phyloP scores from a whole-genome alignment of 1,140 invertebrate genomes.

The Listronotus oregonensis region DNA sequence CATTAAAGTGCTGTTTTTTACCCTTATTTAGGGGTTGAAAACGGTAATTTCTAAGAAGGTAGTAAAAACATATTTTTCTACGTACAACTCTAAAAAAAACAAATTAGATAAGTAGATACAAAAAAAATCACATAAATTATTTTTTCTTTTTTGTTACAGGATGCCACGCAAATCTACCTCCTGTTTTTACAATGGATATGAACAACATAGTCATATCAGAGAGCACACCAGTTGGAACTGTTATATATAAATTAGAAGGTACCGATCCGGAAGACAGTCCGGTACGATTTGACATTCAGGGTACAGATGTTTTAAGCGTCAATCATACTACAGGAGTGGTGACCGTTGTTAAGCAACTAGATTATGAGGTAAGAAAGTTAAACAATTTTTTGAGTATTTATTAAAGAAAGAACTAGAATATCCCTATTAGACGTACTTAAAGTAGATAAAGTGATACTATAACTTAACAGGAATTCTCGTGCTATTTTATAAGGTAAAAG shows the following conservation, averaged over 20 bases:
- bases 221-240: slow-evolving; percentile 74
- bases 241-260: slow-evolving; percentile 77
- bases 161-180: slow-evolving; percentile 64
- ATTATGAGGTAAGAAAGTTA: slow-evolving; percentile 81
- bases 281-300: slow-evolving; percentile 75
- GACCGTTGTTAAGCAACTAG: slow-evolving; percentile 74
- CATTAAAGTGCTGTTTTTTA: no score
- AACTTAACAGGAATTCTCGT: no score
- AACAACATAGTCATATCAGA: slow-evolving; percentile 76
- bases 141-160: slow-evolving; percentile 48
- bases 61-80: no score
- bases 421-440: no score
- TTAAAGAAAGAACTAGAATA: no score
- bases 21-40: no score
- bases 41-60: no score
- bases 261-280: slow-evolving; percentile 77
- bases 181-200: slow-evolving; percentile 72
- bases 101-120: no score
- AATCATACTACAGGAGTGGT: slow-evolving; percentile 78
- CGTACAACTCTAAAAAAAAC: no score
- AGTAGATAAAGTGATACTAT: no score
- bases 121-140: neutral
- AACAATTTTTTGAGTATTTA: no score
- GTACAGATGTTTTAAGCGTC: slow-evolving; percentile 80
- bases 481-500: no score